phyloP scores from a whole-genome alignment of 2,797 vertebrate genomes.

The Scleropages formosus region DNA sequence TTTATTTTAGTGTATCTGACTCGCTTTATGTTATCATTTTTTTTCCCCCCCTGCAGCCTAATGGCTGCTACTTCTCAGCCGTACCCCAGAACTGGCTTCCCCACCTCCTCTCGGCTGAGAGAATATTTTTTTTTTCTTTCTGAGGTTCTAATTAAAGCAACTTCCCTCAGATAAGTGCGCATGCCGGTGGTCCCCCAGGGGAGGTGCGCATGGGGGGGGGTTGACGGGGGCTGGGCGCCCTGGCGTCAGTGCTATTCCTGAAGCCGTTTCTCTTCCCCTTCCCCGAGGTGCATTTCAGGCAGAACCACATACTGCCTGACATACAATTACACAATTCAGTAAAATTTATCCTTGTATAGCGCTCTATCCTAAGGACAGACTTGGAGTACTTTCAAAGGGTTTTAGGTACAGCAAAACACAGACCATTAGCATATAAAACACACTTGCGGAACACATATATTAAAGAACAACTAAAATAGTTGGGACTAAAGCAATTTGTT shows the following conservation, averaged over 20 bases:
- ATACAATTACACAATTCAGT: too few species aligned
- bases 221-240: not conserved
- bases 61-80: not conserved
- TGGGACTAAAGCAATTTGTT: too few species aligned
- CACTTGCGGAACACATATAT: too few species aligned
- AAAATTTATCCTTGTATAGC: too few species aligned
- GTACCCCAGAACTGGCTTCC: not conserved
- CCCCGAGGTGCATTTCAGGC: not conserved
- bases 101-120: not conserved
- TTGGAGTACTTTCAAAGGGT: too few species aligned
- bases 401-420: too few species aligned
- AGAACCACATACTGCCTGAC: not conserved
- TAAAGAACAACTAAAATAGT: too few species aligned
- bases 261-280: too few species aligned
- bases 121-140: not conserved
- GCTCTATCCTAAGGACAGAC: too few species aligned
- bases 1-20: not conserved
- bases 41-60: not conserved
- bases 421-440: too few species aligned
- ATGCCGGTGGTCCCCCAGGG: not conserved
- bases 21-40: not conserved
- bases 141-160: constrained; percentile 17
- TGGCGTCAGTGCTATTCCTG: not conserved
- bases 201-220: not conserved
- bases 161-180: not conserved